Evolutionary conservation across 2,797 vertebrate genomes (phyloP), one percentile per base, ranked within the genome.

Genomic region (Notolepis coatsorum): DNA sequence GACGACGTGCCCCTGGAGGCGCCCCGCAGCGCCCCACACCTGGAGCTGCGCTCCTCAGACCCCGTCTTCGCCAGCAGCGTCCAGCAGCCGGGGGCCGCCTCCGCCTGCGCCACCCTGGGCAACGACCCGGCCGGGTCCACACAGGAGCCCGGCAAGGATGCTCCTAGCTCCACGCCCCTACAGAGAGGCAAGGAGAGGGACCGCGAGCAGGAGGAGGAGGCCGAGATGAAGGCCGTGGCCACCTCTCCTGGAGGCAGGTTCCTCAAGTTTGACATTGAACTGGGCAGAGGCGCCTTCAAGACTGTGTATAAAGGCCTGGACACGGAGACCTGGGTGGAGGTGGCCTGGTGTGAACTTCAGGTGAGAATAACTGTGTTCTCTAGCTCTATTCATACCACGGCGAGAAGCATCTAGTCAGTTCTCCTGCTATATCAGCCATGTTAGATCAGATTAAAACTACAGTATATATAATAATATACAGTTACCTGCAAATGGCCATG

Each of bases 321-420:
- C 87, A 96, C 96, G 0, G 96, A 97, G 71, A 98, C 96, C 0
- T 98, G 96, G 96, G 95, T 98, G 77, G 96, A 98, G 79, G 96
- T 98, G 81, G 96, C 96, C 57, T 98, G 96, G 96, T 97, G 96
- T 68, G 96, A 98, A 82, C 90, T 98, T 47, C 96, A 98, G 96
- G 96, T 97, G 75, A 87, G 93, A 86, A 25, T 3, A 61, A 45
- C 21, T 15, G 1, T 21, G 68, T 27, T 43, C 3, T 25, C 39
- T 38, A 5, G 31, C 45, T 7, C 2, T 51, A 33, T 67, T 66
- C 18, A 45, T 13, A 47, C 12, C 6, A 21, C 24, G 5, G 41
- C 31, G 57, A 7, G 35, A 41, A 46, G 18, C 27, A 56, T 31
- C 20, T 10, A 21, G 8, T 15, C 8, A 13, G 18, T 25, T 12